Base-by-base conservation (phyloP, 2,888 invertebrate genomes). In the Morpho helenor region DNA sequence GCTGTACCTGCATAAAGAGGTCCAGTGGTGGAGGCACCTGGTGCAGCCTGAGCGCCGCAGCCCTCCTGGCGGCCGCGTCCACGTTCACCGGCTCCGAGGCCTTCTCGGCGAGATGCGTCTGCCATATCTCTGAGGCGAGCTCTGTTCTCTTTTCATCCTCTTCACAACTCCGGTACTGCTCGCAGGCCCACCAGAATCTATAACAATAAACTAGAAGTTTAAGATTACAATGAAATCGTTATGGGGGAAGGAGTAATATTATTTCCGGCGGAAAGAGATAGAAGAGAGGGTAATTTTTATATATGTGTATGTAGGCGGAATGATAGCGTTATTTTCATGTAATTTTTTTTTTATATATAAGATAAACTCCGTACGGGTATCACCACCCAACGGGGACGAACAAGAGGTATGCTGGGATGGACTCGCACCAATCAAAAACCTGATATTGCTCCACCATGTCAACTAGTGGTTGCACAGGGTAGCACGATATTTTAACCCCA, bases 21-120 rank as follows among this genome's bases (percentile, higher is more conserved):
- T 94, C 93, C 0, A 66, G 64, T 0, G 87, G 83, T 41, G 91
- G 89, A 7, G 93, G 92, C 0, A 93, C 79, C 7, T 92, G 91
- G 41, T 92, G 92, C 44, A 95, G 83, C 54, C 92, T 82, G 54
- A 94, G 92, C 59, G 93, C 93, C 1, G 95, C 93, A 41, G 94
- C 92, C 62, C 94, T 93, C 8, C 95, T 83, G 0, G 98, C 98
- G 61, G 95, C 94, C 49, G 98, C 97, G 86, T 99, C 99, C 57
- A 99, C 97, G 84, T 99, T 99, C 44, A 99, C 98, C 0, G 98
- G 97, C 79, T 99, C 99, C 0, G 94, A 90, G 8, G 98, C 97
- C 56, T 94, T 94, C 66, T 93, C 94, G n/a, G 95, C 95, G 65
- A 99, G 92, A 88, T 98, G 98, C 54, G 95, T 94, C 71, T 94